Evolutionary conservation across 2,888 invertebrate genomes (phyloP), one percentile per base, ranked within the genome.

Genomic region (Stegophylla sp.): DNA sequence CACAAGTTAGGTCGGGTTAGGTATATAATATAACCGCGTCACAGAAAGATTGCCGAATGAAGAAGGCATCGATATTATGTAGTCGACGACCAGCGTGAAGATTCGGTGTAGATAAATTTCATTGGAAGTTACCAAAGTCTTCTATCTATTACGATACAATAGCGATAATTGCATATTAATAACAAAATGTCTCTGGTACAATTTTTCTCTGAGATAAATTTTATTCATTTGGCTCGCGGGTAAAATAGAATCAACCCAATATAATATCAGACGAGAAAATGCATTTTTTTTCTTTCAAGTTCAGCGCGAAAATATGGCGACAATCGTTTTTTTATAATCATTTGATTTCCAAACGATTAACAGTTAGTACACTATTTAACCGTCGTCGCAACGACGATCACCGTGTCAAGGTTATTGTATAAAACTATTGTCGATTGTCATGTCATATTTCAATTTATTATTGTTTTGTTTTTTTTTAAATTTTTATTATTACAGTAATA

Each of bases 341-440:
- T 71, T 63, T 34, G 63, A 75, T 64, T 75, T 64, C 34, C 26
- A 20, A 74, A 48, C 23, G 41, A 69, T 77, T 67, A n/a, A n/a
- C n/a, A 64, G 13, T 63, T 26, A 63, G 28, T 73, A 26, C 10
- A 41, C 13, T 23, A 34, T 34, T 41, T 61, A 59, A 69, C 34
- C 48, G 34, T 69, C 64, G 41, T 69, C 64, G 41, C 26, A 66
- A 59, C 61, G 34, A 61, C 61, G 51, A 48, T 69, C 43, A 20
- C 71, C 51, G 63, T 79, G 79, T 71, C 79, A 79, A 79, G 79
- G 79, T 71, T 79, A 9, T 26, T 15, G 9, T 51, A 61, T 51
- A 61, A 34, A 48, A 69, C 13, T 23, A 71, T 61, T 63, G 61
- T 79, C 63, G 20, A 72, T 72, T 72, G 41, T 56, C 43, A 72